Base-by-base conservation (phyloP, 1,140 invertebrate genomes). In the Antheraea mylitta region DNA sequence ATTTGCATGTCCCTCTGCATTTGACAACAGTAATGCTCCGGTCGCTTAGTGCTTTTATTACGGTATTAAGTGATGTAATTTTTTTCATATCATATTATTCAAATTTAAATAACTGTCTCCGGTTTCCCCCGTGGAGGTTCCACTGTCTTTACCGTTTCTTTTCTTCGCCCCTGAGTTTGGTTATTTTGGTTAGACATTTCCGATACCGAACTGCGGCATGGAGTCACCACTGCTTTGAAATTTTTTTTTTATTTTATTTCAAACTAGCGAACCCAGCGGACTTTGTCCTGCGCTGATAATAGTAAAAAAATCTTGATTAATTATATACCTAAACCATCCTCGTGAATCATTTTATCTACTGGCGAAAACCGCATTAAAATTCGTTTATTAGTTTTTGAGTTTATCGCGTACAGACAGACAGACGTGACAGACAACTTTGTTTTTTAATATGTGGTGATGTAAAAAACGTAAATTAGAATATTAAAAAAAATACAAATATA, bases 31-130 rank as follows among this genome's bases (percentile, higher is more conserved):
- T 92, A 92, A 92, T 93, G 89, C 88, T 84, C 81, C 84, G 75
- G 83, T 90, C 91, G 91, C 91, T 92, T 91, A 92, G 89, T 91
- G 89, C 90, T 93, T 93, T 93, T 93, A 93, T 93, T 93, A 89
- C 82, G 90, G 92, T 90, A 93, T 92, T 93, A 93, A 93, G 90
- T 93, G 92, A 93, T 92, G 92, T 93, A 93, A 93, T 93, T 93
- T 93, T 92, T 93, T 92, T 86, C 91, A 91, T 92, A 92, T 93
- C 89, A 93, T 93, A 91, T 92, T 92, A 93, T 93, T 93, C 91
- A 93, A 93, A 93, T 93, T 93, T 93, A 93, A 93, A 92, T 93
- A 93, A 93, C 89, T 92, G 90, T 92, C 92, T 93, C 83, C 87
- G 83, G 83, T 89, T 90, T 87, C 87, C 88, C 86, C 83, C 77